Base-by-base conservation (phyloP, 1,140 invertebrate species). In the Calephelis nemesis region DNA sequence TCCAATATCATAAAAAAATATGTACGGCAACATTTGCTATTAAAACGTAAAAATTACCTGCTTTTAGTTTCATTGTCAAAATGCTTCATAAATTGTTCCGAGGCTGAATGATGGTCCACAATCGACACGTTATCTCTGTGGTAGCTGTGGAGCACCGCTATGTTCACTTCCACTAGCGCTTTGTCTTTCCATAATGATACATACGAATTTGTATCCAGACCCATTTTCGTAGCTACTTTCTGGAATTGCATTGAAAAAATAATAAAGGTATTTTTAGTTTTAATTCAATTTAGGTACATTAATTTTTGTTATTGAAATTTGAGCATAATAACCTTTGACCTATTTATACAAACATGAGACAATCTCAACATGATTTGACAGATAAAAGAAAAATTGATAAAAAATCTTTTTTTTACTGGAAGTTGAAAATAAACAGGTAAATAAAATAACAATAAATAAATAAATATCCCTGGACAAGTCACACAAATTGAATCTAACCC, bases 21-120 rank as follows among this genome's bases (percentile, higher is more conserved):
- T 19, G 19, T 19, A 19, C 3, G 19, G 19, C 19, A 19, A 19
- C 30, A 30, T 30, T 30, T 30, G 30, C 4, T 30, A 30, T 30
- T 4, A 30, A 1, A 30, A 30, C 30, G 30, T 4, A 58, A 54
- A 48, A 12, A 39, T 86, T 79, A 94, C 91, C 98, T 92, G 60
- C 97, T 91, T 77, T 95, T 94, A 78, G 95, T 95, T 85, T 99
- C 98, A 83, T 97, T 98, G 79, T 98, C 97, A 82, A 97, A 94
- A 91, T 98, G 97, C 82, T 98, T 98, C 94, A 98, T 98, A 83
- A 99, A 99, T 47, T 97, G 97, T 85, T 99, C 98, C 0, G 97
- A 95, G 8, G 98, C 98, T 0, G 97, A 97, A 79, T 99, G 97
- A 87, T 99, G 98, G 91, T 99, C 98, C 5, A 98, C 97, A 72